Percentiles rank a stretch among this genome's conserved stretches.
Evolutionary conservation across 2,888 invertebrate species (phyloP).

Genomic region (Nycteola revayana): DNA sequence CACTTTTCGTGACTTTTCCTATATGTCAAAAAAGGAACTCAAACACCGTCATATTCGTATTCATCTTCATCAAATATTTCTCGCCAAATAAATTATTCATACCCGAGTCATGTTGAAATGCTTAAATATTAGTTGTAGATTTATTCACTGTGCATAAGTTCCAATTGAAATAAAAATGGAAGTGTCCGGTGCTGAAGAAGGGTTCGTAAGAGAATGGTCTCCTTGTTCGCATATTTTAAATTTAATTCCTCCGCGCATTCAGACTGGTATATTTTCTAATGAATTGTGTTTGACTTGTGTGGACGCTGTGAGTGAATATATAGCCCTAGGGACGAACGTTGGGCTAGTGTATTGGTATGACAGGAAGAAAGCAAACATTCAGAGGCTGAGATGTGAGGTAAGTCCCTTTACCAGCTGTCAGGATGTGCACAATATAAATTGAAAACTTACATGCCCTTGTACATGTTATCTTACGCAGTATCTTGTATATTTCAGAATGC

Average conservation of each 20-base stretch:
- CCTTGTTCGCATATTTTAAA: conserved; percentile 88
- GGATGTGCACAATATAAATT: no score
- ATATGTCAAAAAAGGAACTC: conserved; percentile 33
- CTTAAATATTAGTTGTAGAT: conserved; percentile 16
- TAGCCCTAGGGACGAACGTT: conserved; percentile 92
- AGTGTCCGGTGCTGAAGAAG: conserved; percentile 69
- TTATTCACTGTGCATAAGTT: no score
- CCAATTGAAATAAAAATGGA: conserved; percentile 48
- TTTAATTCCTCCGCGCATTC: conserved; percentile 88
- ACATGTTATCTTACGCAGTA: no score
- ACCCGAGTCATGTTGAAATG: conserved; percentile 25
- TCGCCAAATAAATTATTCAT: no score
- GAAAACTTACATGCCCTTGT: no score
- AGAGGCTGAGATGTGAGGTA: conserved; percentile 92
- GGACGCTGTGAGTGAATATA: conserved; percentile 90
- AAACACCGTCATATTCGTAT: conserved; percentile 23
- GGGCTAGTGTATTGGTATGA: conserved; percentile 95
- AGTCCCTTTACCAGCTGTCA: conserved; percentile 24
- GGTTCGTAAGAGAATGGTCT: conserved; percentile 89
- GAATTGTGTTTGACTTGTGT: conserved; percentile 91
- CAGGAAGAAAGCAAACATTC: conserved; percentile 88
- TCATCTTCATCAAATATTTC: no score
- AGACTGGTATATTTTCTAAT: conserved; percentile 88
- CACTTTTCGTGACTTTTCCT: no score
- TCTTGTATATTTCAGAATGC: no score